Evolutionary conservation across 2,888 invertebrate species (phyloP).

Genomic region (Idaea straminata): DNA sequence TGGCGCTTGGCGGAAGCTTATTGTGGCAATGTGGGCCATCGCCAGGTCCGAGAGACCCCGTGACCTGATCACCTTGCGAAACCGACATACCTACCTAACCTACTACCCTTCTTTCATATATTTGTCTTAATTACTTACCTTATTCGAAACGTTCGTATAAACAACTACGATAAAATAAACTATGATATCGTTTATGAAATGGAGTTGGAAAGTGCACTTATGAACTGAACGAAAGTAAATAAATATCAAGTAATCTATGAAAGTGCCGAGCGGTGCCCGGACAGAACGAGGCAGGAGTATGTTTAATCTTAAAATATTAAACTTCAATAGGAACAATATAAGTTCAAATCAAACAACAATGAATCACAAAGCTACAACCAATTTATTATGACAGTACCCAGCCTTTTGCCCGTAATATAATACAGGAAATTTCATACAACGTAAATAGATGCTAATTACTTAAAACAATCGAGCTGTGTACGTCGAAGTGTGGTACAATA

Average conservation of each 20-base stretch:
- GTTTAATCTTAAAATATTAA: no score
- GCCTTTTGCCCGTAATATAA: background rate
- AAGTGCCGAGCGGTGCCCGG: no score
- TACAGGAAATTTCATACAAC: background rate
- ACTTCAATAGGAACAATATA: no score
- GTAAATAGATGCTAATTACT: conserved; percentile 5
- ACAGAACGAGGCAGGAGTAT: no score
- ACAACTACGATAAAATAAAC: background rate
- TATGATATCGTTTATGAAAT: background rate
- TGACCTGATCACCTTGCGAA: conserved; percentile 63
- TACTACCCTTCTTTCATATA: background rate
- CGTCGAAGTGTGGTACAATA: conserved; percentile 16
- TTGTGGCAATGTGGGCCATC: conserved; percentile 73
- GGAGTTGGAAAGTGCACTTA: background rate
- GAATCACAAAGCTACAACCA: background rate
- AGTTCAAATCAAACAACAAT: background rate
- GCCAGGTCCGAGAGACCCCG: conserved; percentile 44
- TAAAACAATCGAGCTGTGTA: conserved; percentile 8
- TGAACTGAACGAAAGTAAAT: background rate
- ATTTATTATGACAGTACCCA: background rate
- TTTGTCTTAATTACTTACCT: background rate
- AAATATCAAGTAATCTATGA: background rate
- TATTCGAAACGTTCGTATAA: background rate
- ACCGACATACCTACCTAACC: conserved; percentile 9
- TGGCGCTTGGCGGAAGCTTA: conserved; percentile 68